Evolutionary conservation across 2,113 vertebrate genomes (phyloP).

Genomic region (Rostratula benghalensis): DNA sequence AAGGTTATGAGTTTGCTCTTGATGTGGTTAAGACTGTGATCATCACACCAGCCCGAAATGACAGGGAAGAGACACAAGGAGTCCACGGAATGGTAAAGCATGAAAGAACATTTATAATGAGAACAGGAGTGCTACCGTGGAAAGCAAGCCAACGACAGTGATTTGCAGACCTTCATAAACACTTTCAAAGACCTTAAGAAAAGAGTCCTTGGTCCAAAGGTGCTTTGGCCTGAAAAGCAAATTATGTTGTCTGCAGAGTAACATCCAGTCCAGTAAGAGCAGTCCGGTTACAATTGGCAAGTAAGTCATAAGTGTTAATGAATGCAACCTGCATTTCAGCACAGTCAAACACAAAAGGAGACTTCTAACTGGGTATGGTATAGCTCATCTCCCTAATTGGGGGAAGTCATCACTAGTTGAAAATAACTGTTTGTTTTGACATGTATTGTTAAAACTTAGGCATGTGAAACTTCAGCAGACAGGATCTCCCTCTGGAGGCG

Average conservation of each 20-base stretch:
- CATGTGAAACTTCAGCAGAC: slow-evolving; percentile 4
- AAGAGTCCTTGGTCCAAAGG: not conserved
- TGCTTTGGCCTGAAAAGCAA: not conserved
- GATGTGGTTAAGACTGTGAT: not conserved
- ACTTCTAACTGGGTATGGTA: not conserved
- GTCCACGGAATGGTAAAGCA: not conserved
- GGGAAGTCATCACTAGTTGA: not conserved
- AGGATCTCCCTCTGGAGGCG: slow-evolving; percentile 38
- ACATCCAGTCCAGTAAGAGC: not conserved
- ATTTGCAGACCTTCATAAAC: not conserved
- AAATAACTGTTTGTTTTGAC: slow-evolving; percentile 29
- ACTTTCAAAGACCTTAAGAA: not conserved
- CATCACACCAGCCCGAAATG: not conserved
- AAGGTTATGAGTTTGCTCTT: not conserved
- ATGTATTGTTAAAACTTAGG: not conserved
- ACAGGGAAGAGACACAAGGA: not conserved
- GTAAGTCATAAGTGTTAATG: not conserved
- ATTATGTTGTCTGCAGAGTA: not conserved
- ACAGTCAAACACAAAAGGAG: not conserved
- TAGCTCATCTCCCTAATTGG: not conserved
- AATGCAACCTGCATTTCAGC: not conserved
- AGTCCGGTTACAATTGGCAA: not conserved
- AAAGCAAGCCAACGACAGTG: not conserved
- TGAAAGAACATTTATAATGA: not conserved
- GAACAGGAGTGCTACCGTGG: not conserved